Evolutionary conservation across 2,797 vertebrate species (phyloP), one percentile per base, ranked within the genome.

Genomic region (Glossophaga mutica): DNA sequence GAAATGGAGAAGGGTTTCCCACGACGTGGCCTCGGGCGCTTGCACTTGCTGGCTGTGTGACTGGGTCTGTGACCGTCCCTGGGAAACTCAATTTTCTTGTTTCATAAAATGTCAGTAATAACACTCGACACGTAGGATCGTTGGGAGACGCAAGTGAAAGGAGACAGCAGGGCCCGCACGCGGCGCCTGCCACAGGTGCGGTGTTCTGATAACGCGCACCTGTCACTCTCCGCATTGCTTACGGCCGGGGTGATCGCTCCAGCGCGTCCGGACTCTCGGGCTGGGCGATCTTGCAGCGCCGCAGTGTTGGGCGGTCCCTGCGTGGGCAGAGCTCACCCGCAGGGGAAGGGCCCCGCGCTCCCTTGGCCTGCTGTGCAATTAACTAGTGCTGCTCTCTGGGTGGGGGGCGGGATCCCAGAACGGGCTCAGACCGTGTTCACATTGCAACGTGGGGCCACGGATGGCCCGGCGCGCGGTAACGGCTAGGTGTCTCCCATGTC

Each of bases 301-400:
- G 57, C 62, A 65, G 37, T 55, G 32, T 18, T 29, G 70, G n/a
- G 85, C 62, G 48, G n/a, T 68, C 46, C 24, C 46, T 8, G 16
- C 26, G 67, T 55, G 29, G 22, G 39, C 22, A 83, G 70, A 79
- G 46, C 39, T 94, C 82, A 81, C 37, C 26, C 4, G 57, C 57
- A 18, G 2, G 62, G 81, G 57, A 65, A 79, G 46, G 77, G 39
- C 24, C 50, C 57, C 52, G 52, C 42, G 24, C 19, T 57, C 26
- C 59, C 88, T 84, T 87, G 77, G 70, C 90, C 73, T 71, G 59
- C 22, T 0, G 46, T 77, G 90, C 57, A 86, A 78, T 34, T 90
- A 94, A 90, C 90, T 96, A 97, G 85, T 95, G 42, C 78, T 87
- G 74, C 34, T 95, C 82, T 92, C 65, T 65, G 48, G n/a, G n/a